A percentile compares a stretch with the other conserved stretches of the same genome.
Evolutionary conservation across 64 coral and sea anemone genomes (phyloP).

Genomic region (Stylophora pistillata): DNA sequence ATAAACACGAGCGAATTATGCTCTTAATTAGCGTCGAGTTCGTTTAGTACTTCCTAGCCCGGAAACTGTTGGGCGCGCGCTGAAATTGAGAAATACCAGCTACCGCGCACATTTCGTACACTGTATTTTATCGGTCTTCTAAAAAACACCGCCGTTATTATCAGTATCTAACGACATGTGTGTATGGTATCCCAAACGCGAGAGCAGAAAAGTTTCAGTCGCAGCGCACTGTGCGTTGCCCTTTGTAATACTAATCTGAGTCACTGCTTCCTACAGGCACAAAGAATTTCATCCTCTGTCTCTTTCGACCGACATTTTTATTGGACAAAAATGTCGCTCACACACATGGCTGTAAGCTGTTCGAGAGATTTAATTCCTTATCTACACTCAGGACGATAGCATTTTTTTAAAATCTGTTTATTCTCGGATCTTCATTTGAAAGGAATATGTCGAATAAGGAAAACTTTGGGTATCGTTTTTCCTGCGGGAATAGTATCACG

Average conservation of each 20-base stretch:
- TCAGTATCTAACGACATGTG: too few relatives aligned
- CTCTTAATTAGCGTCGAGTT: conserved; percentile 50
- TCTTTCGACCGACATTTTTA: conserved; percentile 8
- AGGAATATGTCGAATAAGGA: conserved; percentile 19
- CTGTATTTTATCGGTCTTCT: too few relatives aligned
- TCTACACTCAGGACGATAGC: neutral
- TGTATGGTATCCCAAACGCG: too few relatives aligned
- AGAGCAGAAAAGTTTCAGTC: neutral
- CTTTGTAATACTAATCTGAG: neutral
- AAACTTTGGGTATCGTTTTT: conserved; percentile 7
- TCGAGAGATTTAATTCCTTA: neutral
- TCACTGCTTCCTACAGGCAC: neutral
- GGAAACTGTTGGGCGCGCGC: conserved; percentile 57
- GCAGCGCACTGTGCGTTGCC: neutral
- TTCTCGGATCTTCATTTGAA: conserved; percentile 29
- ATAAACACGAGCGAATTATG: conserved; percentile 30
- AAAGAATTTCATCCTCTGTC: neutral
- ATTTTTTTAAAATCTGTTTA: conserved; percentile 15
- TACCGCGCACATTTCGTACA: too few relatives aligned
- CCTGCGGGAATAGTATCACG: conserved; percentile 13
- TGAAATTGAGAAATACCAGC: conserved; percentile 31
- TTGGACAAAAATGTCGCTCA: conserved; percentile 6
- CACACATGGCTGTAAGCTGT: conserved; percentile 26
- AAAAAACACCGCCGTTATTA: too few relatives aligned
- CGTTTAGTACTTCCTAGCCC: conserved; percentile 69